Base-by-base conservation (phyloP, 2,113 vertebrate species). In the Aspidoscelis tigris region DNA sequence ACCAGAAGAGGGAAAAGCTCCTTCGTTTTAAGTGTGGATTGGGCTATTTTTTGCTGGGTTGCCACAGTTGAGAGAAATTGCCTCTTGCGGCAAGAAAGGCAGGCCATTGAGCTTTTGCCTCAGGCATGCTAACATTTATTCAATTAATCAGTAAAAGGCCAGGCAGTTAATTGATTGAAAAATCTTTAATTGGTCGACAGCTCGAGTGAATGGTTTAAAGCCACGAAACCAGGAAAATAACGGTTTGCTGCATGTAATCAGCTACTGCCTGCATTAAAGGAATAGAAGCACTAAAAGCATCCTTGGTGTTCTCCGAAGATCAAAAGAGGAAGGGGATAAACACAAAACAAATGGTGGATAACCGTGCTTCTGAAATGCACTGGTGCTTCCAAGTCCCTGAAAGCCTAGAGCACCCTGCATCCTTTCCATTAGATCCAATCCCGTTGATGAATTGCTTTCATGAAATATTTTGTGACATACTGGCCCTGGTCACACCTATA, bases 91-190 rank as follows among this genome's bases (percentile, higher is more conserved):
- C 11, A 21, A 68, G 73, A 20, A 33, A 73, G 76, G 43, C 33
- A 9, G 5, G n/a, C 70, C 43, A 50, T 33, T 73, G 82, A 58
- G 74, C 22, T 24, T 72, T 84, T 73, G 58, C 43, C 69, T 65
- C 12, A 11, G 55, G 44, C 43, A 11, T 66, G 69, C 43, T 73
- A 78, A 78, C 55, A 65, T 64, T 78, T 84, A 24, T 64, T 78
- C 76, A 78, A 47, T 78, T 74, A 73, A 74, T 47, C 55, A n/a
- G 71, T 26, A 50, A 69, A 80, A 80, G 78, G 78, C 73, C 61
- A 53, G 81, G 73, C 41, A 61, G 43, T 64, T 72, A 64, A 39
- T 33, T 72, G 41, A 83, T 66, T 76, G 61, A 84, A 50, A 78
- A 69, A 78, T 20, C 43, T 73, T 61, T 79, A 83, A 83, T 69